These are phyloP conservation scores for Anadara kagoshimensis DNA, from an alignment of 1,140 invertebrate species.

Conservation along the genomic window DNA sequence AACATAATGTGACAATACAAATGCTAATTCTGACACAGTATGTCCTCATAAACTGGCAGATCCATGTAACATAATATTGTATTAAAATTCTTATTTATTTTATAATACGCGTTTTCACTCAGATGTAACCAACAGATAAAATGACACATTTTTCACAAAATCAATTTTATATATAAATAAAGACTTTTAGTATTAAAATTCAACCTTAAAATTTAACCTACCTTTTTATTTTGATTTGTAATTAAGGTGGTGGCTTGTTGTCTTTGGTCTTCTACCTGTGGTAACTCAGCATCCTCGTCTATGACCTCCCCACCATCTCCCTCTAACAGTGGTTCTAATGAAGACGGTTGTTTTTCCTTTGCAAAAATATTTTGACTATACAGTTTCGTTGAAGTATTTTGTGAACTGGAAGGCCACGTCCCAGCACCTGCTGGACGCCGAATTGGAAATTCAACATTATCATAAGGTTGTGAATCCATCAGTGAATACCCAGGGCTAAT, in stretches of 20 bases:
- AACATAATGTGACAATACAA: no score
- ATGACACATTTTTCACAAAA: no score
- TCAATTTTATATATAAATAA: no score
- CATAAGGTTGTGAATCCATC: slow-evolving; percentile 47
- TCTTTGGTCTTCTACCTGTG: slow-evolving; percentile 39
- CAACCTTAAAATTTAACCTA: background rate
- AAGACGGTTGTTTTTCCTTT: slow-evolving; percentile 17
- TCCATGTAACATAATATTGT: no score
- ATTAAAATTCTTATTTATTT: no score
- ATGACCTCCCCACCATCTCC: slow-evolving; percentile 19
- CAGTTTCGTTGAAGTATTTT: slow-evolving; percentile 1
- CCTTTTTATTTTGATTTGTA: background rate
- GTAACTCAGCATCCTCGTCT: slow-evolving; percentile 31
- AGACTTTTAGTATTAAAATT: no score
- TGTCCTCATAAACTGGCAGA: no score
- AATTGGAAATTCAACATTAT: slow-evolving; percentile 56
- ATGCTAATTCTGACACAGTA: no score
- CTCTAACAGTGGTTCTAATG: slow-evolving; percentile 44
- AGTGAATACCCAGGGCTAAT: background rate
- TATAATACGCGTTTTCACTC: no score
- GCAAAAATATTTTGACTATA: slow-evolving; percentile 9
- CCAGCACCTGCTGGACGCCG: slow-evolving; percentile 30
- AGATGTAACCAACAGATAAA: no score
- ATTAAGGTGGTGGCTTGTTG: background rate
- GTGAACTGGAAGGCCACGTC: slow-evolving; percentile 16